A percentile compares a stretch with the other conserved stretches of the same genome.
phyloP scores from a whole-genome alignment of 2,888 invertebrate species.

The Parnassius smintheus region DNA sequence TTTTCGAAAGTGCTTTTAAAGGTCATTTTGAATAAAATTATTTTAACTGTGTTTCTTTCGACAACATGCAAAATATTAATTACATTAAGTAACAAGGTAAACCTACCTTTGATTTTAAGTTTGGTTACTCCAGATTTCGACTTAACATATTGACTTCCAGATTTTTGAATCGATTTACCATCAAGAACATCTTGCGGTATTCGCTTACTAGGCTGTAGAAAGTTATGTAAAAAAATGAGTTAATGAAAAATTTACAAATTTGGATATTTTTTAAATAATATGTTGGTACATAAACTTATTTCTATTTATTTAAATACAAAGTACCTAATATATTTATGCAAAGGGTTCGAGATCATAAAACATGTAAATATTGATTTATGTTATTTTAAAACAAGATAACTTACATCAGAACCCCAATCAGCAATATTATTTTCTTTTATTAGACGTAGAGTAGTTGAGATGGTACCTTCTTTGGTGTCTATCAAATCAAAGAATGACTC shows the following conservation, averaged over 20 bases:
- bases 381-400: conserved; percentile 38
- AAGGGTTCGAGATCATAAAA: neutral
- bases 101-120: conserved; percentile 68
- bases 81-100: neutral
- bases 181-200: conserved; percentile 79
- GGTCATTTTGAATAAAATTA: too few relatives aligned
- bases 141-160: conserved; percentile 82
- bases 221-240: neutral
- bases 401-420: conserved; percentile 91
- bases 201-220: conserved; percentile 63
- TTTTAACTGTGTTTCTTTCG: too few relatives aligned
- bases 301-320: too few relatives aligned
- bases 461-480: conserved; percentile 79
- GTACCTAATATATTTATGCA: too few relatives aligned
- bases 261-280: too few relatives aligned
- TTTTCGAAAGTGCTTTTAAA: too few relatives aligned
- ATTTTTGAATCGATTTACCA: conserved; percentile 78
- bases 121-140: conserved; percentile 65
- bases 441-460: conserved; percentile 82
- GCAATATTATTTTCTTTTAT: conserved; percentile 88
- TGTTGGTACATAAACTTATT: too few relatives aligned
- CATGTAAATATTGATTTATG: neutral
- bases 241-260: neutral
- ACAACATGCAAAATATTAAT: too few relatives aligned
- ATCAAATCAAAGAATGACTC: conserved; percentile 87